phyloP scores from a whole-genome alignment of 1,140 invertebrate genomes.

The Solen grandis region DNA sequence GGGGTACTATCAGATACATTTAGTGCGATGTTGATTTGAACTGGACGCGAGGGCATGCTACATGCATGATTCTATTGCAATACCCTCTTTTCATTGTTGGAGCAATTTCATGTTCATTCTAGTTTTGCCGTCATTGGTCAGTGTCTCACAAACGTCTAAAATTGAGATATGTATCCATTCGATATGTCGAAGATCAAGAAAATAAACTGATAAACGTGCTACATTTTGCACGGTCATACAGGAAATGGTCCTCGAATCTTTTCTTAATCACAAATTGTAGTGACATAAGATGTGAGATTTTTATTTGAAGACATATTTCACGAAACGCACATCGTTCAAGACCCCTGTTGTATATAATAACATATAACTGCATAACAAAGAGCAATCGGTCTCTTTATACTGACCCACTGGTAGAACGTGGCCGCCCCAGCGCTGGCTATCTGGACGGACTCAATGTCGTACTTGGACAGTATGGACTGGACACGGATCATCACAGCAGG shows the following conservation, averaged over 20 bases:
- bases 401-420: conserved; percentile 66
- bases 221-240: not conserved
- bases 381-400: not conserved
- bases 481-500: conserved; percentile 36
- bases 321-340: not conserved
- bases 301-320: not conserved
- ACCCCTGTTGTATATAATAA: not conserved
- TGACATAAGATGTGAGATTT: not conserved
- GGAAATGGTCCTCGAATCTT: not conserved
- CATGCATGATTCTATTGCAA: too few relatives aligned
- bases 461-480: conserved; percentile 52
- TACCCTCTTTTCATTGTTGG: too few relatives aligned
- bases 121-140: too few relatives aligned
- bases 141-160: too few relatives aligned
- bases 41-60: too few relatives aligned
- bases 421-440: conserved; percentile 65
- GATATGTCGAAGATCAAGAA: too few relatives aligned
- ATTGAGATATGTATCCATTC: too few relatives aligned
- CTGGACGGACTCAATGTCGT: conserved; percentile 59
- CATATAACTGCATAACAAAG: not conserved
- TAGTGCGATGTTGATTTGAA: too few relatives aligned
- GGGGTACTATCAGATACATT: too few relatives aligned
- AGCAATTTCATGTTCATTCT: too few relatives aligned
- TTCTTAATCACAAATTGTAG: not conserved
- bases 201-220: not conserved